Evolutionary conservation across 2,888 invertebrate genomes (phyloP).

Genomic region (Synanthedon myopaeformis): DNA sequence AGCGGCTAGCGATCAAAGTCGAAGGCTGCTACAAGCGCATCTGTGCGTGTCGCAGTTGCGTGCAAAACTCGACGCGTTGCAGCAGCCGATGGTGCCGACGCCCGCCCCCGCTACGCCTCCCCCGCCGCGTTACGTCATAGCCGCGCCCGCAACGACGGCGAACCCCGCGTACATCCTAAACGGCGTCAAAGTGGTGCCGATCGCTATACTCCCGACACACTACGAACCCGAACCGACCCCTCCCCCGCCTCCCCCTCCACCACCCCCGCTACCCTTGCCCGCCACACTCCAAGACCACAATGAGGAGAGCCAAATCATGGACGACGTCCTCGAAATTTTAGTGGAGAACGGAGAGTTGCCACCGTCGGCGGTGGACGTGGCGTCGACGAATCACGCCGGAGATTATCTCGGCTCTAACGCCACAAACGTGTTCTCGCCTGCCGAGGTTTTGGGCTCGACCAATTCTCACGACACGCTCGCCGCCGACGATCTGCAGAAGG

Average conservation of each 20-base stretch:
- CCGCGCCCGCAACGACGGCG: slow-evolving; percentile 28
- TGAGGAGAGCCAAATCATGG: slow-evolving; percentile 81
- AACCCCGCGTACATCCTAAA: slow-evolving; percentile 75
- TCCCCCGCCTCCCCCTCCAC: slow-evolving; percentile 38
- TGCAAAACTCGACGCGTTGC: slow-evolving; percentile 75
- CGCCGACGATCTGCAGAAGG: slow-evolving; percentile 51
- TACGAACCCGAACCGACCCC: slow-evolving; percentile 53
- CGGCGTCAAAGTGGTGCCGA: slow-evolving; percentile 68
- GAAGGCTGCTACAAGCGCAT: slow-evolving; percentile 74
- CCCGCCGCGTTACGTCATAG: slow-evolving; percentile 48
- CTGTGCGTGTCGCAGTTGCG: slow-evolving; percentile 61
- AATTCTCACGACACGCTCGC: slow-evolving; percentile 44
- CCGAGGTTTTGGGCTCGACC: slow-evolving; percentile 37
- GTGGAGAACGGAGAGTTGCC: slow-evolving; percentile 94
- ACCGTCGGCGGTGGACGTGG: slow-evolving; percentile 83
- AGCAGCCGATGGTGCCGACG: slow-evolving; percentile 65
- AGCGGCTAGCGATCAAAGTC: slow-evolving; percentile 55
- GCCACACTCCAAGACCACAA: slow-evolving; percentile 30
- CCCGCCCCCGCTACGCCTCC: slow-evolving; percentile 42
- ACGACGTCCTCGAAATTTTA: slow-evolving; percentile 93
- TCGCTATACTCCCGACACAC: slow-evolving; percentile 56
- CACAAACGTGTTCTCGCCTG: slow-evolving; percentile 34
- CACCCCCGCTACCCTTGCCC: slow-evolving; percentile 25
- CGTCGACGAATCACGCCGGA: slow-evolving; percentile 56
- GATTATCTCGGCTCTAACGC: slow-evolving; percentile 20